These are phyloP conservation scores for Anagyrus pseudococci DNA, from an alignment of 2,888 invertebrate genomes.

Conservation along the genomic window DNA sequence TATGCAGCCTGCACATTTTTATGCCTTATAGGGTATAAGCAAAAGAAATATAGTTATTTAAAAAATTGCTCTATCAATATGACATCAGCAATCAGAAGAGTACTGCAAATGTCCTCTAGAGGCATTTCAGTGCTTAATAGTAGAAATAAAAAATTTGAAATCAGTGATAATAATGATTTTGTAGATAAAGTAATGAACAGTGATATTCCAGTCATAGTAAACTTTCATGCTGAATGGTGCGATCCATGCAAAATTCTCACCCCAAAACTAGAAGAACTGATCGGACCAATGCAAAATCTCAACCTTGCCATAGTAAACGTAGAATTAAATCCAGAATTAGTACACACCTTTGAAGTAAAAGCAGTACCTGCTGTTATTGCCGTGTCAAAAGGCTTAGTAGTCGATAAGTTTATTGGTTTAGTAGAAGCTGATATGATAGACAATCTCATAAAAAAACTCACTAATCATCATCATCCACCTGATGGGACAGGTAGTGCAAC, in stretches of 20 bases:
- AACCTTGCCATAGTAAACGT: constrained; percentile 85
- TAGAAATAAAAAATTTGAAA: constrained; percentile 58
- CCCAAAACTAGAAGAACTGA: constrained; percentile 79
- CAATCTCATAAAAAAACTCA: constrained; percentile 73
- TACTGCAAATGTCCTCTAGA: constrained; percentile 45
- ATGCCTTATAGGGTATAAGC: constrained; percentile 12
- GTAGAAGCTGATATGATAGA: constrained; percentile 84
- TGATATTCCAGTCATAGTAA: constrained; percentile 84
- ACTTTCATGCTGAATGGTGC: constrained; percentile 92
- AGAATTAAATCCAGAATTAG: constrained; percentile 80
- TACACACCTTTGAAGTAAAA: constrained; percentile 82
- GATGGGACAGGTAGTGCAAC: constrained; percentile 9
- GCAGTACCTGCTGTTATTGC: constrained; percentile 85
- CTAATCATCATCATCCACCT: constrained; percentile 21
- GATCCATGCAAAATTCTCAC: constrained; percentile 88
- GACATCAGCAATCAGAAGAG: constrained; percentile 47
- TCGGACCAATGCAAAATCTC: constrained; percentile 74
- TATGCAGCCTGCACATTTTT: constrained; percentile 4
- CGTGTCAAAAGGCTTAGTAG: constrained; percentile 80
- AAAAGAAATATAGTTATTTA: constrained; percentile 40
- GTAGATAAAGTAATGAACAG: constrained; percentile 85
- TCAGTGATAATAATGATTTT: constrained; percentile 80
- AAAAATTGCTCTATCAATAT: constrained; percentile 55
- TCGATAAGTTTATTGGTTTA: constrained; percentile 88
- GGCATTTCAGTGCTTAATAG: constrained; percentile 49